These are phyloP conservation scores for Cyprinodon tularosa DNA, from an alignment of 2,113 vertebrate species.

Conservation along the genomic window DNA sequence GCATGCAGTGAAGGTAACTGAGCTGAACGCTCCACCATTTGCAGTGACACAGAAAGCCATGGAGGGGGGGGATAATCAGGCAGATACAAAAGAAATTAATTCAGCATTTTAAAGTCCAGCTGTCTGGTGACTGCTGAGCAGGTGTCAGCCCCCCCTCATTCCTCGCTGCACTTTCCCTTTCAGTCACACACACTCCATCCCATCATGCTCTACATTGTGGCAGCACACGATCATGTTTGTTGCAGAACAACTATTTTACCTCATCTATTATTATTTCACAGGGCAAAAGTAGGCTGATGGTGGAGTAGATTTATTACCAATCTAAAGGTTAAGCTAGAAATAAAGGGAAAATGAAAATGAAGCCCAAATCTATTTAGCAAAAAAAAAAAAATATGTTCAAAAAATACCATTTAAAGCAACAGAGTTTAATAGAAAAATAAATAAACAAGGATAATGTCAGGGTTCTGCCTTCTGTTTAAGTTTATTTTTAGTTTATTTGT, in stretches of 20 bases:
- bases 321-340: too few species aligned
- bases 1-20: not conserved
- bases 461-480: too few species aligned
- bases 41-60: not conserved
- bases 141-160: conserved; percentile 39
- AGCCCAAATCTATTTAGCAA: not conserved
- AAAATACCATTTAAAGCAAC: not conserved
- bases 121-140: conserved; percentile 65
- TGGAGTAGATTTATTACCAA: not conserved
- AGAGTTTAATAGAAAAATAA: not conserved
- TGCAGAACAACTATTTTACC: not conserved
- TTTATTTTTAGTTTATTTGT: too few species aligned
- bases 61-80: not conserved
- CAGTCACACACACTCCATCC: not conserved
- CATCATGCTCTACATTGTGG: not conserved
- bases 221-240: not conserved
- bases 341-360: not conserved
- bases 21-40: conserved; percentile 1
- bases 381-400: not conserved
- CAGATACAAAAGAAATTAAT: conserved; percentile 50
- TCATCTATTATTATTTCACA: not conserved
- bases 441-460: too few species aligned
- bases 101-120: conserved; percentile 60
- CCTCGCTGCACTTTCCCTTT: not conserved
- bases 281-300: not conserved